phyloP scores from a whole-genome alignment of 2,888 invertebrate species.

The Tetragonisca angustula region DNA sequence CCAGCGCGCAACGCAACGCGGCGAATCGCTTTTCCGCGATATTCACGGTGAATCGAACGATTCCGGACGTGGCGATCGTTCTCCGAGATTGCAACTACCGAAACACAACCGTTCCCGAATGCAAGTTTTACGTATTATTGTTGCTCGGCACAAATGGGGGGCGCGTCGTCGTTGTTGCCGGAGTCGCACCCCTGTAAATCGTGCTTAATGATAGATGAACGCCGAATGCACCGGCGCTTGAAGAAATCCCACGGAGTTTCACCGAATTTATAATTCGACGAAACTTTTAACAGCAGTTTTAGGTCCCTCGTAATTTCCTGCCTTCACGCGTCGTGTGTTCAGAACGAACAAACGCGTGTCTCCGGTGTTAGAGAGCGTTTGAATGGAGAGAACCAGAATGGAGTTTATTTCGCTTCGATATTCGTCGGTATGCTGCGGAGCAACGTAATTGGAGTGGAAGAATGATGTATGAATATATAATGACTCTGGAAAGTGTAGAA shows the following conservation, averaged over 20 bases:
- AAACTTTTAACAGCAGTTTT: conserved; percentile 23
- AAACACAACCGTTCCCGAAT: neutral
- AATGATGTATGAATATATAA: neutral
- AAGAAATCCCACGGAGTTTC: conserved; percentile 3
- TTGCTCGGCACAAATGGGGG: conserved; percentile 10
- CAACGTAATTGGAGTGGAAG: neutral
- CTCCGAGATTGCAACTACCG: conserved; percentile 7
- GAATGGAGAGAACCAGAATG: neutral
- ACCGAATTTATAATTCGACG: conserved; percentile 12
- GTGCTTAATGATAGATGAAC: conserved; percentile 22
- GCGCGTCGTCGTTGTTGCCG: neutral
- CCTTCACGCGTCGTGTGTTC: neutral
- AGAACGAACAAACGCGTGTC: neutral
- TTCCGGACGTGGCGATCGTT: conserved; percentile 14
- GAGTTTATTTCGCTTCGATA: neutral
- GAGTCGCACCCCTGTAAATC: conserved; percentile 16
- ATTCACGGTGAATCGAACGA: conserved; percentile 7
- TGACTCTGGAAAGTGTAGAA: too few species aligned
- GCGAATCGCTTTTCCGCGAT: neutral
- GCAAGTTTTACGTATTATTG: conserved; percentile 26
- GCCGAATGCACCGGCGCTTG: neutral
- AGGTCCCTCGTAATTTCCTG: neutral
- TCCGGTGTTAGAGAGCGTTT: neutral
- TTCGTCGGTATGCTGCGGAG: too few species aligned
- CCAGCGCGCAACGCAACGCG: neutral